Percentiles rank a stretch among this genome's conserved stretches.
These are phyloP conservation scores for Linyphia triangularis DNA, from an alignment of 2,888 invertebrate genomes.

Conservation along the genomic window DNA sequence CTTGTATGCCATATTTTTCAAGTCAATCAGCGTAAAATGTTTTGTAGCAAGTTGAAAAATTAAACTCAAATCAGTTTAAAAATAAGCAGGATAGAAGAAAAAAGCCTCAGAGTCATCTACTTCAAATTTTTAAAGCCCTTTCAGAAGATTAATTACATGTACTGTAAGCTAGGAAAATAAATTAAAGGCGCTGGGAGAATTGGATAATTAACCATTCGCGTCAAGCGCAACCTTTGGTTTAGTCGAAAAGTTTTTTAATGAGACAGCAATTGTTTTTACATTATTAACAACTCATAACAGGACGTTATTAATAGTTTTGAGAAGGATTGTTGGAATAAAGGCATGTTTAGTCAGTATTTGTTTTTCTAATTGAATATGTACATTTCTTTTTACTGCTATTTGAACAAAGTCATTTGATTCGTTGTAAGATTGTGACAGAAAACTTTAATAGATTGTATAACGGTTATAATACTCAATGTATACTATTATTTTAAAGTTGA, in stretches of 20 bases:
- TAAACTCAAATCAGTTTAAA: background rate
- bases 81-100: background rate
- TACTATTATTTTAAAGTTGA: too few relatives aligned
- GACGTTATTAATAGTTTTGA: slow-evolving; percentile 27
- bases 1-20: background rate
- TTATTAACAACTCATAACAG: slow-evolving; percentile 37
- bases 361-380: too few relatives aligned
- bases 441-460: too few relatives aligned
- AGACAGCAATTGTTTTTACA: slow-evolving; percentile 42
- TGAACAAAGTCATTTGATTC: too few relatives aligned
- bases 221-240: slow-evolving; percentile 33
- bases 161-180: slow-evolving; percentile 42
- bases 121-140: slow-evolving; percentile 35
- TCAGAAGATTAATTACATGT: slow-evolving; percentile 45
- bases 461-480: too few relatives aligned
- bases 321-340: background rate
- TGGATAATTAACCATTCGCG: slow-evolving; percentile 35
- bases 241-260: slow-evolving; percentile 33
- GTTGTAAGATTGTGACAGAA: too few relatives aligned
- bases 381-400: too few relatives aligned
- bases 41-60: slow-evolving; percentile 11
- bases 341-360: too few relatives aligned
- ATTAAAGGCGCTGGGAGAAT: background rate
- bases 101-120: slow-evolving; percentile 26
- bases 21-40: background rate